Conservation (phyloP, 2,113 vertebrate species). For the Benitochromis conjunctus region DNA sequence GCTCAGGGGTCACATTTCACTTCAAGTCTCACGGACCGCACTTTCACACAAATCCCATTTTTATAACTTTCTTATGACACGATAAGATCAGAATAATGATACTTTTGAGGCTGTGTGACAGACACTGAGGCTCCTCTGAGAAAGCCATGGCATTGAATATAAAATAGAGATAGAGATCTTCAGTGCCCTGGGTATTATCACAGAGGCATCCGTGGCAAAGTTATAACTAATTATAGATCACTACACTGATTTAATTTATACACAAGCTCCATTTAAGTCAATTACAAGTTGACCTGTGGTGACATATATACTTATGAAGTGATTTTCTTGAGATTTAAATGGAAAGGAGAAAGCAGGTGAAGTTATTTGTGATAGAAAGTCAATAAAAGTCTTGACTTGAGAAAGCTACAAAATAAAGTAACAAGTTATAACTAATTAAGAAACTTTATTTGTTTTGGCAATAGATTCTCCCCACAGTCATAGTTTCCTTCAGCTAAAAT, state of each 20-base stretch:
- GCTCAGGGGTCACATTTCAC: conserved; percentile 2
- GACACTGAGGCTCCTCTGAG: conserved; percentile 22
- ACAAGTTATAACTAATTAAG: background rate
- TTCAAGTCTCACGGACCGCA: background rate
- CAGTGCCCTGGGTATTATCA: background rate
- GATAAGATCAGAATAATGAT: conserved; percentile 25
- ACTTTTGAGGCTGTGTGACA: conserved; percentile 15
- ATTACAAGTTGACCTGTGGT: background rate
- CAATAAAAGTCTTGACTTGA: background rate
- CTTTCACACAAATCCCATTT: conserved; percentile 27
- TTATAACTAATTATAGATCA: background rate
- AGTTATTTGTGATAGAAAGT: background rate
- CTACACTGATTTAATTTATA: background rate
- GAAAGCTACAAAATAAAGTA: background rate
- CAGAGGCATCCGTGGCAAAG: background rate
- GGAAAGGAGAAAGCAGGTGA: background rate
- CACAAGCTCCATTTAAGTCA: background rate
- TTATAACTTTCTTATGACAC: conserved; percentile 14
- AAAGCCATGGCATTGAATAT: conserved; percentile 2
- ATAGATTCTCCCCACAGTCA: background rate
- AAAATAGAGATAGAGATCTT: background rate
- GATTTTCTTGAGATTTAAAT: background rate
- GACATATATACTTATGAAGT: background rate
- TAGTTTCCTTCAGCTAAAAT: background rate
- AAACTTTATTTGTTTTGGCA: rapidly evolving